phyloP scores from a whole-genome alignment of 2,888 invertebrate species.

The Gastracanthus pulcherrimus region DNA sequence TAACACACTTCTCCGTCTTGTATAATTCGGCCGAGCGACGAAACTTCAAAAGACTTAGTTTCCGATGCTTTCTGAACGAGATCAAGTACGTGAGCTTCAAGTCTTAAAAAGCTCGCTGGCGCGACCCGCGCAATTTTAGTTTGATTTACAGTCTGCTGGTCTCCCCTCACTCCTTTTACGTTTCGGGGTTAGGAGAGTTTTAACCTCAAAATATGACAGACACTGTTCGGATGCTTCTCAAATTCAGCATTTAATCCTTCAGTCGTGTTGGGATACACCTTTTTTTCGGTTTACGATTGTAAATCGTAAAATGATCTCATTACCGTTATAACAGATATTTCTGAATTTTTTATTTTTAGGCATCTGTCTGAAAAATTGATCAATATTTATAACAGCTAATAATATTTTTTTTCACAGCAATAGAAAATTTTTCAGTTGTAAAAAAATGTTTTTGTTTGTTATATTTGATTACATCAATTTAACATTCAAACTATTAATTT shows the following conservation, averaged over 20 bases:
- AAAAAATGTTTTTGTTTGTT: too few relatives aligned
- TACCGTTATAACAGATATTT: too few relatives aligned
- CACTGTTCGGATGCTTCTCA: background rate
- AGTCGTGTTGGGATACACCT: too few relatives aligned
- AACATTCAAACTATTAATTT: background rate
- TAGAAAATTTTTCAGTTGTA: too few relatives aligned
- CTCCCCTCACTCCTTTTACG: background rate
- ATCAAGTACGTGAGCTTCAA: conserved; percentile 19
- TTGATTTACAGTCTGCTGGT: conserved; percentile 12
- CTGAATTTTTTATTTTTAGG: too few relatives aligned
- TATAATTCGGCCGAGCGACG: background rate
- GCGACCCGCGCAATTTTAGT: conserved; percentile 7
- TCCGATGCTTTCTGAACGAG: conserved; percentile 11
- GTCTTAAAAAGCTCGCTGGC: conserved; percentile 13
- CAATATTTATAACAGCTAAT: too few relatives aligned
- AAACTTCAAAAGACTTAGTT: conserved; percentile 18
- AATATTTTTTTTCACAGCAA: too few relatives aligned
- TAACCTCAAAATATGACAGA: conserved; percentile 21
- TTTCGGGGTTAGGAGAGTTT: conserved; percentile 19
- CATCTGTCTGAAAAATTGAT: too few relatives aligned
- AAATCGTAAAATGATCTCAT: too few relatives aligned
- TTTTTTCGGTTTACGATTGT: too few relatives aligned
- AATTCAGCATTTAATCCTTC: background rate
- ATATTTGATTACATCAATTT: too few relatives aligned
- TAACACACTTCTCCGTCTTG: background rate